These are phyloP conservation scores for Oriolus oriolus DNA, from an alignment of 2,113 vertebrate genomes.

Conservation along the genomic window DNA sequence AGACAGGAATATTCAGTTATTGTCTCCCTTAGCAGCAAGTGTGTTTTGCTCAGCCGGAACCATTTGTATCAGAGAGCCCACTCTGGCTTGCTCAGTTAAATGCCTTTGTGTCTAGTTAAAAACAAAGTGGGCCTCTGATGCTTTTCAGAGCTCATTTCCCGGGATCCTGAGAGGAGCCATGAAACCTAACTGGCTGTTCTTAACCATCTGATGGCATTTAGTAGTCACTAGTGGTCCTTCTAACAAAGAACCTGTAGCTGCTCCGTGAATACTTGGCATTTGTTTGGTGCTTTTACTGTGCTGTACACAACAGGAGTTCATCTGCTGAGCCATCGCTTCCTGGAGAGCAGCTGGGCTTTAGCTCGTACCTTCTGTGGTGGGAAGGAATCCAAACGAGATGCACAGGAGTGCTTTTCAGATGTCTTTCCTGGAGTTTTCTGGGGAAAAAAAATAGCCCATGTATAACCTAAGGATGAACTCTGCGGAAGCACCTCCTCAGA, in stretches of 20 bases:
- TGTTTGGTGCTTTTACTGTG: background rate
- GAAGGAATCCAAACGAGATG: background rate
- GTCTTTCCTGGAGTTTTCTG: background rate
- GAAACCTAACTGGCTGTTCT: slow-evolving; percentile 8
- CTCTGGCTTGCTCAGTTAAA: background rate
- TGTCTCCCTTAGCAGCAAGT: background rate
- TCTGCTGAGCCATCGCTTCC: background rate
- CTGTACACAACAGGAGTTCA: background rate
- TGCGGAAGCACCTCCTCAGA: background rate
- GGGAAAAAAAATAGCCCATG: background rate
- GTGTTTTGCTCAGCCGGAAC: background rate
- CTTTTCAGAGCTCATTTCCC: slow-evolving; percentile 43
- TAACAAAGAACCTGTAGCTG: background rate
- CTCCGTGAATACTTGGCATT: background rate
- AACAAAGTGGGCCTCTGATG: background rate
- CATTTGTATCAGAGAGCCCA: background rate
- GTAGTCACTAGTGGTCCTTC: slow-evolving; percentile 28
- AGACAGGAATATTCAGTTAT: background rate
- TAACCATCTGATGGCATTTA: slow-evolving; percentile 40
- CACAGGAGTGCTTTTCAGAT: background rate
- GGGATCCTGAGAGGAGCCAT: background rate
- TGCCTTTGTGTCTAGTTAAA: background rate
- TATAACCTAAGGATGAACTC: slow-evolving; percentile 32
- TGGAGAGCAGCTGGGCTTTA: background rate
- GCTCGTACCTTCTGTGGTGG: background rate